Evolutionary conservation across 2,797 vertebrate genomes (phyloP).

Genomic region (Cuculus canorus): DNA sequence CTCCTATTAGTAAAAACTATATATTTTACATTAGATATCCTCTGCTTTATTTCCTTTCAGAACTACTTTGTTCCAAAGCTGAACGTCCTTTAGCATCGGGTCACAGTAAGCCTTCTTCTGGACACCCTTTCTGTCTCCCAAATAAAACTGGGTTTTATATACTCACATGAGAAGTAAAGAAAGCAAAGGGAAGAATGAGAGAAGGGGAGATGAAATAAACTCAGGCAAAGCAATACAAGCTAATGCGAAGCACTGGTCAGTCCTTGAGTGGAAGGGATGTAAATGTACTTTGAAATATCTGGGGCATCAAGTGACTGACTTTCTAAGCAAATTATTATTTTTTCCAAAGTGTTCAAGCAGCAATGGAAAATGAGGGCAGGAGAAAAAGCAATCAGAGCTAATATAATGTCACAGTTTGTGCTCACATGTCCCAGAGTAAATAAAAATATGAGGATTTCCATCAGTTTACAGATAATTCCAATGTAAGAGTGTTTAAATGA

Average conservation of each 20-base stretch:
- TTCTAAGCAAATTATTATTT: neutral
- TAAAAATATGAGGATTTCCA: neutral
- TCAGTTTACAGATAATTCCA: neutral
- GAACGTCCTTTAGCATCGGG: neutral
- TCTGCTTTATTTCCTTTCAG: neutral
- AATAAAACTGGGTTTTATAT: neutral
- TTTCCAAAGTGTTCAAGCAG: neutral
- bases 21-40: neutral
- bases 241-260: neutral
- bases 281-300: constrained; percentile 4
- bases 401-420: neutral
- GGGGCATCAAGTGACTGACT: neutral
- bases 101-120: neutral
- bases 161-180: neutral
- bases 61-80: neutral
- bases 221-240: neutral
- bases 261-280: neutral
- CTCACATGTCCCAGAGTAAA: neutral
- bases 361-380: neutral
- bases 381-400: neutral
- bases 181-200: neutral
- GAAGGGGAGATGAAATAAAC: neutral
- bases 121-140: neutral
- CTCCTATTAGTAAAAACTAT: neutral
- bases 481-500: neutral